Evolutionary conservation across 1,140 invertebrate species (phyloP).

Genomic region (Trichonephila inaurata): DNA sequence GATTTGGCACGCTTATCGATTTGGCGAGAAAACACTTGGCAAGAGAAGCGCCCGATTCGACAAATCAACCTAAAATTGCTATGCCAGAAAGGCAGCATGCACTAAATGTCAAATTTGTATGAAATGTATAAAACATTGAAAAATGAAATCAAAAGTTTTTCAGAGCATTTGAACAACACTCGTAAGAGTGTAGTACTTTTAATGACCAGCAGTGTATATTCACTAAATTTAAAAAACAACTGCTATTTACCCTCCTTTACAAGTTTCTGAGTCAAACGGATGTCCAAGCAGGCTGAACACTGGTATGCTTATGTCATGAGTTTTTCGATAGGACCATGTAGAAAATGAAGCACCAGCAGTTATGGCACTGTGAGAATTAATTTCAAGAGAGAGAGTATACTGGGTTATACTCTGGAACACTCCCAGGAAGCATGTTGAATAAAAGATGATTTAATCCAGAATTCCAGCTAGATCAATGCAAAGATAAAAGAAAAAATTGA

Average conservation of each 20-base stretch:
- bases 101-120: no score
- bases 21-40: no score
- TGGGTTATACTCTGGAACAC: constrained; percentile 86
- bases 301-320: constrained; percentile 92
- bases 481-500: background rate
- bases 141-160: no score
- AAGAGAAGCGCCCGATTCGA: no score
- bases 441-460: constrained; percentile 93
- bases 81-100: no score
- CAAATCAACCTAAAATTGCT: no score
- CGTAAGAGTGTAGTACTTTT: no score
- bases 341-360: constrained; percentile 92
- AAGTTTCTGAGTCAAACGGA: constrained; percentile 77
- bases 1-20: no score
- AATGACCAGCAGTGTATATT: no score
- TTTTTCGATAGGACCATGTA: constrained; percentile 87
- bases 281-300: constrained; percentile 86
- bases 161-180: no score
- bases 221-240: no score
- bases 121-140: no score
- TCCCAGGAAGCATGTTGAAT: constrained; percentile 92
- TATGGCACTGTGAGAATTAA: constrained; percentile 86
- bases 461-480: constrained; percentile 86
- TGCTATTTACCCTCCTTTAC: constrained; percentile 52
- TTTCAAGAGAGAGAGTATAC: constrained; percentile 87